Evolutionary conservation across 2,113 vertebrate genomes (phyloP).

Genomic region (Tachysurus vachellii): DNA sequence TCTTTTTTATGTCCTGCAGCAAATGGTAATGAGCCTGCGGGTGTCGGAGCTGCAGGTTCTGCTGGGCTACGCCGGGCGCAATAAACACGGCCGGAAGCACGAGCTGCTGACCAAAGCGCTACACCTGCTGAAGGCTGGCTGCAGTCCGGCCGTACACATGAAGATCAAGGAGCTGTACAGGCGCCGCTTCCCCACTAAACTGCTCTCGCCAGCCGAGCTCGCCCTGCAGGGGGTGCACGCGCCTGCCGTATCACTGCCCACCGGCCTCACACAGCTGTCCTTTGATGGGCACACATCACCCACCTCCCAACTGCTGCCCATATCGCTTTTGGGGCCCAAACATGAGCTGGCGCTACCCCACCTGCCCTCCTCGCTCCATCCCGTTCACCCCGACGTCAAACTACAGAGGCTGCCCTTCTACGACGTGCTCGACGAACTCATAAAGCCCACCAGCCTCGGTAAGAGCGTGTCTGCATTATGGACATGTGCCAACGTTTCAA

Average conservation of each 20-base stretch:
- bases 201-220: conserved; percentile 90
- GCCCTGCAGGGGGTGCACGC: conserved; percentile 86
- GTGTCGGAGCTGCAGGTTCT: conserved; percentile 99
- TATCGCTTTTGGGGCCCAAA: conserved; percentile 94
- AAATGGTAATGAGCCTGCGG: conserved; percentile 99
- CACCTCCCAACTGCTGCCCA: conserved; percentile 88
- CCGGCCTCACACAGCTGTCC: conserved; percentile 85
- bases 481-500: not conserved
- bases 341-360: conserved; percentile 95
- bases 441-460: conserved; percentile 98
- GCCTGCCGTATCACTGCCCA: conserved; percentile 79
- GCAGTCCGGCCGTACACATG: conserved; percentile 96
- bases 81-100: conserved; percentile 99
- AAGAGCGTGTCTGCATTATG: conserved; percentile 55
- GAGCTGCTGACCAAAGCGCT: conserved; percentile 97
- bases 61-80: conserved; percentile 96
- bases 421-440: conserved; percentile 95
- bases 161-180: conserved; percentile 99
- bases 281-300: conserved; percentile 88
- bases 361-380: conserved; percentile 88
- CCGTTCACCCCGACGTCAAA: conserved; percentile 96
- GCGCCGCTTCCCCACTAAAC: conserved; percentile 94
- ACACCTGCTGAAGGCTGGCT: conserved; percentile 94
- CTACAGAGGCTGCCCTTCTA: conserved; percentile 97
- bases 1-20: conserved; percentile 70